Conservation (phyloP, 1,140 invertebrate genomes). For the Saxidomus purpurata region DNA sequence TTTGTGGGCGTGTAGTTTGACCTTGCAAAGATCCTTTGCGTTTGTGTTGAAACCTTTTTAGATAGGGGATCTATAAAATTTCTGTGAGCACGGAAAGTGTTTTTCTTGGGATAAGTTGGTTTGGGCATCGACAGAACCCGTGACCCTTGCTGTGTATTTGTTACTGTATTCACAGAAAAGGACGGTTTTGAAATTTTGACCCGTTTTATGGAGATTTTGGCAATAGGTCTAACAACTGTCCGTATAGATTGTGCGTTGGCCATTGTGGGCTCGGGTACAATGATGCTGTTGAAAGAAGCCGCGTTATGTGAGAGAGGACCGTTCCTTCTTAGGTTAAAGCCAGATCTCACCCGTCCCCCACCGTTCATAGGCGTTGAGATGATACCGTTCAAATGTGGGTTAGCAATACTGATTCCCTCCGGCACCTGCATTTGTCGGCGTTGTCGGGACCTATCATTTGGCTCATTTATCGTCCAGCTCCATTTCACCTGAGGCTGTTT, state of each 20-base stretch:
- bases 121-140: background rate
- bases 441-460: background rate
- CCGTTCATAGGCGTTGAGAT: background rate
- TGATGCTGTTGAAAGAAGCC: background rate
- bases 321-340: slow-evolving; percentile 17
- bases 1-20: slow-evolving; percentile 22
- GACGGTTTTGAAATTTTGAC: background rate
- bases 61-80: slow-evolving; percentile 39
- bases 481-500: background rate
- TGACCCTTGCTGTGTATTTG: background rate
- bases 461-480: background rate
- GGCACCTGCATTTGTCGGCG: background rate
- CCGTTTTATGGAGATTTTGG: background rate
- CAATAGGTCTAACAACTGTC: background rate
- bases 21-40: slow-evolving; percentile 9
- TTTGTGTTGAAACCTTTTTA: background rate
- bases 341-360: background rate
- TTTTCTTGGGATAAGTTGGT: background rate
- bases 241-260: background rate
- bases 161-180: background rate
- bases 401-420: background rate
- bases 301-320: background rate
- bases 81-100: background rate
- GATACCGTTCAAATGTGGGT: slow-evolving; percentile 13
- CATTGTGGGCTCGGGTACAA: background rate